Evolutionary conservation across 2,888 invertebrate genomes (phyloP), one percentile per base, ranked within the genome.

Genomic region (Polylopha cassiicola): DNA sequence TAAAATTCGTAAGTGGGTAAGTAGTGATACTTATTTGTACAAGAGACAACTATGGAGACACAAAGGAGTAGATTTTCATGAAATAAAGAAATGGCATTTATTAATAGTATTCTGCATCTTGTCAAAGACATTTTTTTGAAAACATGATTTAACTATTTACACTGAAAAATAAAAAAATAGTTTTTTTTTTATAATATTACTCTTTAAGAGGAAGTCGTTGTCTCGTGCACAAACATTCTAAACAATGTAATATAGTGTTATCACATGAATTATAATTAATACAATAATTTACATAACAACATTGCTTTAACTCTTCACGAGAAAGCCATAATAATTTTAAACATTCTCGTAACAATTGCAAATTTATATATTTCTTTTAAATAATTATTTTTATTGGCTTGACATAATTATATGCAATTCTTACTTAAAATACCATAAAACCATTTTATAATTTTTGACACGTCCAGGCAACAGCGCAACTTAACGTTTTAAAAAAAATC

Each of bases 201-300:
- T 27, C 37, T 50, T 30, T 20, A 13, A 39, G 33, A 49, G 38
- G 36, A 26, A 32, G 3, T 43, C 31, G 16, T 36, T 32, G 44
- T 38, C 23, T 31, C 42, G 41, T 24, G 32, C 15, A 9, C 10
- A 16, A 23, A 30, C 22, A 34, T 15, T 44, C 44, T 50, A 48
- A 52, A 48, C 18, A 22, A 21, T 36, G 3, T 17, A 38, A 33
- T 29, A 37, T 14, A 37, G 30, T 41, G 26, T 16, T 41, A 24
- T 43, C 37, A 36, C 39, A 33, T 43, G 34, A 39, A 34, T 20
- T 37, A 41, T 16, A 38, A 30, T 46, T 31, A 47, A 32, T 42
- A 36, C 41, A 41, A 48, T 49, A 53, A 48, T 47, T 50, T 57
- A 59, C 44, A 44, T 45, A 47, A 47, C 46, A 48, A 46, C 43